A percentile compares a stretch with the other conserved stretches of the same genome.
phyloP scores from a whole-genome alignment of 2,797 vertebrate genomes.

The Acipenser transmontanus region DNA sequence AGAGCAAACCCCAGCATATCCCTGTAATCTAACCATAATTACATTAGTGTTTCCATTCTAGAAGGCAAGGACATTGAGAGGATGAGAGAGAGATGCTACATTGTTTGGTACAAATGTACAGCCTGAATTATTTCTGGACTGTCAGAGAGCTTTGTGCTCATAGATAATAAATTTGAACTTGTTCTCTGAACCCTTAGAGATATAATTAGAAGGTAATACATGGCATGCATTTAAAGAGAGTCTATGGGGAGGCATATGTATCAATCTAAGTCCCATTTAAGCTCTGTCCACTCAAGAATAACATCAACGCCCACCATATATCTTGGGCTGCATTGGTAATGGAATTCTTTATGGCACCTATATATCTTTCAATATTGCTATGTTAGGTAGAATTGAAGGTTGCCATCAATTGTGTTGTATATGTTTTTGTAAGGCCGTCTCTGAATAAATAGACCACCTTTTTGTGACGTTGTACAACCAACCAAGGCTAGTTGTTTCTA shows the following conservation, averaged over 20 bases:
- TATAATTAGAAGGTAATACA: background rate
- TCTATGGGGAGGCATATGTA: background rate
- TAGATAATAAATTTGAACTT: background rate
- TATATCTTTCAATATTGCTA: background rate
- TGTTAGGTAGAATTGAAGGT: background rate
- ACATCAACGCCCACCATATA: background rate
- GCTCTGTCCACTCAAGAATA: background rate
- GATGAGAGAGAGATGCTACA: background rate
- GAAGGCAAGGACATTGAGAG: constrained; percentile 17
- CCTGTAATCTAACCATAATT: constrained; percentile 41
- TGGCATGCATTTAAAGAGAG: background rate
- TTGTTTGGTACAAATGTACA: constrained; percentile 3
- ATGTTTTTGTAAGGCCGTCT: too few relatives aligned
- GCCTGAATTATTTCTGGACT: background rate
- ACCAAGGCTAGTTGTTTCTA: too few relatives aligned
- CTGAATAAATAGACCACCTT: too few relatives aligned
- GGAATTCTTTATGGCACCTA: background rate
- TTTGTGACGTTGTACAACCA: too few relatives aligned
- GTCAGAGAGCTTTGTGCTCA: background rate
- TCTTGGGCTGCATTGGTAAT: background rate
- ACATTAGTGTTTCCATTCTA: constrained; percentile 39
- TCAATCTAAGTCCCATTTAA: background rate
- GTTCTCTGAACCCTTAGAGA: background rate
- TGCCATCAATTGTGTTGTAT: background rate
- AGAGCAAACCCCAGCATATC: background rate